Conservation (phyloP, 2,888 invertebrate genomes). For the Sphaerophoria rueppellii region DNA sequence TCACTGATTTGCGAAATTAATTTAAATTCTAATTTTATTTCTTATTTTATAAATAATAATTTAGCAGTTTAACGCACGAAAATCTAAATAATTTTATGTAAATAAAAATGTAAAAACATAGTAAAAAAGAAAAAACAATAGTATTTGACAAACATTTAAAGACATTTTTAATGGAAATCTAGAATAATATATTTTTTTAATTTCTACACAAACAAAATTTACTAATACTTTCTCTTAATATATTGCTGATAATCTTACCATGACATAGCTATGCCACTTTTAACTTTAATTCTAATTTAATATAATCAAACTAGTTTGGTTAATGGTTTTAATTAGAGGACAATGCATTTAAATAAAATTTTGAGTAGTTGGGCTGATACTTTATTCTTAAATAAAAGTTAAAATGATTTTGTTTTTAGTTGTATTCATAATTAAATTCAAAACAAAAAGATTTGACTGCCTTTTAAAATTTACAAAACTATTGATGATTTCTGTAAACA, state of each 20-base stretch:
- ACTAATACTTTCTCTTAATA: conserved; percentile 48
- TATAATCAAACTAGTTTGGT: conserved; percentile 68
- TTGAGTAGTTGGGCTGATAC: conserved; percentile 29
- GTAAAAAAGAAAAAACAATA: conserved; percentile 36
- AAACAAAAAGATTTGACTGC: too few species aligned
- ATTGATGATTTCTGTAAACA: too few species aligned
- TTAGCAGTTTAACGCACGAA: conserved; percentile 53
- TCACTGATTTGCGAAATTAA: conserved; percentile 51
- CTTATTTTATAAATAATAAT: conserved; percentile 57
- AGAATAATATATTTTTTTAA: conserved; percentile 21
- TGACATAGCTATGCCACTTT: conserved; percentile 22
- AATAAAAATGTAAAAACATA: background rate
- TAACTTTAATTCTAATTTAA: conserved; percentile 50
- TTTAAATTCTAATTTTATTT: conserved; percentile 21
- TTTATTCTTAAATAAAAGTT: background rate
- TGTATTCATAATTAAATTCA: too few species aligned
- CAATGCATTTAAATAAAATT: conserved; percentile 30
- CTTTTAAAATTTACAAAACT: too few species aligned
- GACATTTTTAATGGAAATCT: conserved; percentile 43
- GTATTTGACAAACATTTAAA: conserved; percentile 27
- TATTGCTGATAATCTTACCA: conserved; percentile 48
- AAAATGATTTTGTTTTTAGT: background rate
- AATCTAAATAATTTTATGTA: conserved; percentile 22
- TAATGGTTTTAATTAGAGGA: conserved; percentile 42
- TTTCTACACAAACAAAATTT: conserved; percentile 54